Evolutionary conservation across 2,888 invertebrate species (phyloP), one percentile per base, ranked within the genome.

Genomic region (Rotaria magnacalcarata): DNA sequence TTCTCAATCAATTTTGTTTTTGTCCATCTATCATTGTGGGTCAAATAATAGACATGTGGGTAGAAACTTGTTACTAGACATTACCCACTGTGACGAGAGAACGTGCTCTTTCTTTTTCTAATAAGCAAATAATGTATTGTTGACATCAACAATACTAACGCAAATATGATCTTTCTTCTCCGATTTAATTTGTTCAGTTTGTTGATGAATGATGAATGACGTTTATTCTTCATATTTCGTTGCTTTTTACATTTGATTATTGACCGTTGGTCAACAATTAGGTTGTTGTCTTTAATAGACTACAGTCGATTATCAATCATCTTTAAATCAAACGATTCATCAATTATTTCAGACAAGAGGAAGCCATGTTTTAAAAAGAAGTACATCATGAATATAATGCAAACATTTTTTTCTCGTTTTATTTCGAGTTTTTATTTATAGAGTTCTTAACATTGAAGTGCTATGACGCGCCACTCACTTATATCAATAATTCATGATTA

Each of bases 281-380:
- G 16, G 27, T 14, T 34, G 14, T 19, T 34, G 1, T 41, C 34
- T 67, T 67, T 60, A 60, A 60, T 60, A 27, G 58, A 27, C 58
- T 60, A 60, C 27, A 60, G 27, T 60, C 58, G 67, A 41, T 41
- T 16, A 67, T 67, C 16, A 34, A 67, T 67, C 60, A 27, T 27
- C 27, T 60, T 60, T 60, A 10, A 60, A 6, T 67, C 34, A 16
- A 16, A 41, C 14, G 58, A 60, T 60, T 60, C 58, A 56, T 56
- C 24, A 24, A 6, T 24, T 56, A 56, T 56, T 56, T 21, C 8
- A 67, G 34, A 67, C 67, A 67, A 67, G 67, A 67, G 67, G 67
- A 67, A 67, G 67, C 67, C 67, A 67, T 67, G 14, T 67, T 27
- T 34, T 67, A 19, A 67, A 67, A 67, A 67, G 67, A 67, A 67